phyloP scores from a whole-genome alignment of 1,140 invertebrate genomes.

The Belonocnema kinseyi region DNA sequence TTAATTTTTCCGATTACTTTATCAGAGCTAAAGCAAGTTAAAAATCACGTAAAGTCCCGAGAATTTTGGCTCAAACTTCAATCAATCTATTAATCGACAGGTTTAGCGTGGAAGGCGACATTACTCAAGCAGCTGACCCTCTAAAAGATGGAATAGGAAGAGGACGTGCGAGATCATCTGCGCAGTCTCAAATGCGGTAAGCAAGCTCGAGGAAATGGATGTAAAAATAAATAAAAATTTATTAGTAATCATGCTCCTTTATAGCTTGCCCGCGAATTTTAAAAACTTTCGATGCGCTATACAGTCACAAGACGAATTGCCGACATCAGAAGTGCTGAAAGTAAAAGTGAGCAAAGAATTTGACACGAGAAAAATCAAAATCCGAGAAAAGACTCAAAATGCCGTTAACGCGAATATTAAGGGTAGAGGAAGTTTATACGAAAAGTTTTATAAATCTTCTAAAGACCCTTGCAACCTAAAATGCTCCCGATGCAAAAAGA shows the following conservation, averaged over 20 bases:
- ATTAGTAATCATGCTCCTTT: not conserved
- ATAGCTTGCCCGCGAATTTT: not conserved
- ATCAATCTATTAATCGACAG: not conserved
- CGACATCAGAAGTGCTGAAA: not conserved
- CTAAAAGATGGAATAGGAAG: too few species aligned
- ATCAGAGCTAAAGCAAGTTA: not conserved
- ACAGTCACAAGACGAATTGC: not conserved
- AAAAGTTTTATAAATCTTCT: not conserved
- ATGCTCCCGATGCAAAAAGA: not conserved
- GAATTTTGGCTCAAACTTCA: conserved; percentile 16
- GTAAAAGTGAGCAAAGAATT: not conserved
- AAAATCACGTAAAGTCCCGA: not conserved
- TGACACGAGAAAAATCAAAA: not conserved
- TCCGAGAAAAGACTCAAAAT: not conserved
- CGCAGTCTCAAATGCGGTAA: too few species aligned
- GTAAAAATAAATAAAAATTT: not conserved
- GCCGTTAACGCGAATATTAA: not conserved
- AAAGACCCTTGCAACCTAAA: not conserved
- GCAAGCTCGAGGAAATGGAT: not conserved
- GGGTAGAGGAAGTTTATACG: too few species aligned
- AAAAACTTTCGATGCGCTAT: too few species aligned
- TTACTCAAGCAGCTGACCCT: conserved; percentile 10
- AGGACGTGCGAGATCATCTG: too few species aligned
- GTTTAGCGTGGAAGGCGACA: not conserved
- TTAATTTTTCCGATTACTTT: not conserved